phyloP scores from a whole-genome alignment of 2,888 invertebrate species.

The Subacronicta megacephala region DNA sequence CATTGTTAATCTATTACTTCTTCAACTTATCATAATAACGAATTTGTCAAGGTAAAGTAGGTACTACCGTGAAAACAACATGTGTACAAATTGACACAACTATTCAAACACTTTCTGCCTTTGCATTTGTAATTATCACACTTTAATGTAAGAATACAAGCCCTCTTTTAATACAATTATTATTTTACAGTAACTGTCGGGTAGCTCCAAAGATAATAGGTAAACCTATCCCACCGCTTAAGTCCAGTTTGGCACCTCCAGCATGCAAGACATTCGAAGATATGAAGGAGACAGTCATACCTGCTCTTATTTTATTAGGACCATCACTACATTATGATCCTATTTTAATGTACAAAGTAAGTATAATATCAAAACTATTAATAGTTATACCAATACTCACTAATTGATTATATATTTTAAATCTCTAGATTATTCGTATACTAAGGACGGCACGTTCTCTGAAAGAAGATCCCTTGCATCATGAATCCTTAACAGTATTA shows the following conservation, averaged over 20 bases:
- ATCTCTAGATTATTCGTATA: constrained; percentile 82
- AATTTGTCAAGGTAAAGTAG: background rate
- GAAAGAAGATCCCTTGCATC: constrained; percentile 91
- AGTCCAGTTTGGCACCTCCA: constrained; percentile 90
- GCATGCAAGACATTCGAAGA: constrained; percentile 92
- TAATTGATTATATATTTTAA: too few relatives aligned
- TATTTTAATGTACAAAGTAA: constrained; percentile 95
- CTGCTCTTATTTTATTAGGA: constrained; percentile 96
- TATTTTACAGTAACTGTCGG: constrained; percentile 91
- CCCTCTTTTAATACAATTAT: background rate
- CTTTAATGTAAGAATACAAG: background rate
- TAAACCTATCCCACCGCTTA: constrained; percentile 85
- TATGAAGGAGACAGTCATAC: constrained; percentile 93
- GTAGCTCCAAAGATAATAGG: constrained; percentile 93
- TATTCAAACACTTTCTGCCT: constrained; percentile 10
- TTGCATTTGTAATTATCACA: background rate
- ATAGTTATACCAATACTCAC: background rate
- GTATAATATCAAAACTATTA: constrained; percentile 34
- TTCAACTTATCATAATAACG: constrained; percentile 1
- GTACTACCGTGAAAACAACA: background rate
- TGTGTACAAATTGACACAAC: constrained; percentile 22
- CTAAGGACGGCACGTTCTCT: constrained; percentile 76
- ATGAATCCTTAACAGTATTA: constrained; percentile 95
- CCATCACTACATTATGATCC: constrained; percentile 96
- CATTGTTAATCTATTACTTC: background rate